Conservation (phyloP, 2,888 invertebrate species). For the Himalopsyche kuldschensis region DNA sequence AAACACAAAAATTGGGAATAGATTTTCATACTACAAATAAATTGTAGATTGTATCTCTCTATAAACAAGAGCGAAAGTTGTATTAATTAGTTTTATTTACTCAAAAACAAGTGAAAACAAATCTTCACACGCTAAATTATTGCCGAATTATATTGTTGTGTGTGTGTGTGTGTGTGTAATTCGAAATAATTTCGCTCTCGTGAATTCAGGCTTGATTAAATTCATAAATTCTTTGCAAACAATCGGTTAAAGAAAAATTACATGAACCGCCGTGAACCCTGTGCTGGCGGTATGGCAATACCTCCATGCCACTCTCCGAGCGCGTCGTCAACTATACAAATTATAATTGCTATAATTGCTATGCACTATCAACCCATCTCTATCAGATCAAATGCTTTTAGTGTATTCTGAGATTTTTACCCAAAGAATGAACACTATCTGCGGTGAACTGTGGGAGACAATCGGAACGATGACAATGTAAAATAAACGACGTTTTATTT, state of each 20-base stretch:
- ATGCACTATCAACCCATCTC: background rate
- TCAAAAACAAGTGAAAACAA: background rate
- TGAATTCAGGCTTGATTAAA: background rate
- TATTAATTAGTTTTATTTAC: background rate
- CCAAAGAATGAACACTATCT: background rate
- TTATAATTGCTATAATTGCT: background rate
- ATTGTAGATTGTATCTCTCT: background rate
- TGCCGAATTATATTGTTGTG: background rate
- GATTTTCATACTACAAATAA: too few species aligned
- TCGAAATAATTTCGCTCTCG: background rate
- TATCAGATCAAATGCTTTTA: background rate
- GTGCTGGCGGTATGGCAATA: background rate
- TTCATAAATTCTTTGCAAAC: background rate
- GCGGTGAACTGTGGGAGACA: too few species aligned
- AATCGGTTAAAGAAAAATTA: background rate
- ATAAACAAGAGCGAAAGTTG: background rate
- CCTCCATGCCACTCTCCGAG: background rate
- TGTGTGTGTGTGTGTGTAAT: background rate
- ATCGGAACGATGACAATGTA: too few species aligned
- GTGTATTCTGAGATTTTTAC: background rate
- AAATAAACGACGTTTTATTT: too few species aligned
- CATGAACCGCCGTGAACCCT: background rate
- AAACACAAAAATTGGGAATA: too few species aligned
- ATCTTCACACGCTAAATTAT: background rate
- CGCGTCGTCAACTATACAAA: background rate